A percentile compares a stretch with the other conserved stretches of the same genome.
Evolutionary conservation across 2,888 invertebrate genomes (phyloP).

Genomic region (Hypena proboscidalis): DNA sequence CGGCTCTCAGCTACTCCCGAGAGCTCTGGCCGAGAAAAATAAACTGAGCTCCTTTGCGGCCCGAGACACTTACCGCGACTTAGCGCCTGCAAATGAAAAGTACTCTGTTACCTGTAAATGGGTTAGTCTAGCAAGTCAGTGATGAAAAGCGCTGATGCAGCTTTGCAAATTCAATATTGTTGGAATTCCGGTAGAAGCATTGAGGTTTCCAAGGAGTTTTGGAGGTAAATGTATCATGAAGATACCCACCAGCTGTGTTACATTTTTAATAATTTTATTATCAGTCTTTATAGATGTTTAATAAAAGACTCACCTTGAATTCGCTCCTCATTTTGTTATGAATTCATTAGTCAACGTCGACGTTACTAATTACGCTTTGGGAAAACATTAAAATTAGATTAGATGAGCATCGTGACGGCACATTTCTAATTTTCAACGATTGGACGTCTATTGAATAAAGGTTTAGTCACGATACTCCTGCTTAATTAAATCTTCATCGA

Average conservation of each 20-base stretch:
- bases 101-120: constrained; percentile 61
- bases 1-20: constrained; percentile 54
- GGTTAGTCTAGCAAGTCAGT: constrained; percentile 55
- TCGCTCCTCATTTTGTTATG: neutral
- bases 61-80: constrained; percentile 56
- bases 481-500: constrained; percentile 26
- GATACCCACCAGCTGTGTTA: too few species aligned
- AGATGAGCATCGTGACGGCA: constrained; percentile 5
- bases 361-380: constrained; percentile 5
- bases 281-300: too few species aligned
- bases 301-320: too few species aligned
- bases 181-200: too few species aligned
- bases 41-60: constrained; percentile 58
- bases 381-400: constrained; percentile 10
- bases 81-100: constrained; percentile 62
- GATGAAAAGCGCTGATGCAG: constrained; percentile 45
- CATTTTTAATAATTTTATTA: too few species aligned
- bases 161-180: too few species aligned
- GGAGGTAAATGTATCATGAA: too few species aligned
- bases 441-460: too few species aligned
- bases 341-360: neutral
- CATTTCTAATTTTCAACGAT: constrained; percentile 5
- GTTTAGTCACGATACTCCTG: too few species aligned
- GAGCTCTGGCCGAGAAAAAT: constrained; percentile 64
- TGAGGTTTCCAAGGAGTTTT: too few species aligned